These are phyloP conservation scores for Agrochola lota DNA, from an alignment of 2,888 invertebrate genomes.

Conservation along the genomic window DNA sequence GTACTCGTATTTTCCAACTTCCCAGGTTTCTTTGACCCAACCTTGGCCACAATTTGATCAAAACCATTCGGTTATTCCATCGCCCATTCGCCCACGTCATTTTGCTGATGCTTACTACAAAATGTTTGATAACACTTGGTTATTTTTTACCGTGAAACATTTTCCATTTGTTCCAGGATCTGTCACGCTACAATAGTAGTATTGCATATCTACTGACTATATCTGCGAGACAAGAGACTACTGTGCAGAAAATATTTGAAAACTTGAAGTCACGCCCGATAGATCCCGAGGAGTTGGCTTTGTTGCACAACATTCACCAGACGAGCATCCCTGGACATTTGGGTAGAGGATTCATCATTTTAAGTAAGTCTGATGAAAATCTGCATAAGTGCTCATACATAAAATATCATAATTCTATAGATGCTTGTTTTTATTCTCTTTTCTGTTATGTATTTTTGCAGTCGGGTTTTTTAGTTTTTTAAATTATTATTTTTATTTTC, in stretches of 20 bases:
- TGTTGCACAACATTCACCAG: conserved; percentile 81
- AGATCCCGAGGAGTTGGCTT: conserved; percentile 82
- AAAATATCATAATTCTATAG: too few species aligned
- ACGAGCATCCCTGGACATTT: conserved; percentile 78
- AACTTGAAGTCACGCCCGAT: conserved; percentile 78
- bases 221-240: conserved; percentile 78
- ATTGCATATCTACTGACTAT: conserved; percentile 79
- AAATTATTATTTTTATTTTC: too few species aligned
- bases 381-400: too few species aligned
- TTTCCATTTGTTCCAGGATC: conserved; percentile 26
- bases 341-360: conserved; percentile 80
- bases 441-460: too few species aligned
- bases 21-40: not conserved
- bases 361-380: conserved; percentile 69
- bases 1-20: not conserved
- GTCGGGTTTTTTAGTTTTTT: too few species aligned
- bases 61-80: not conserved
- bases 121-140: not conserved
- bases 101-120: not conserved
- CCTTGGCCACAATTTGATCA: not conserved
- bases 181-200: conserved; percentile 76
- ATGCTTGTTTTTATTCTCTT: too few species aligned
- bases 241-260: conserved; percentile 72
- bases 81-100: too few species aligned
- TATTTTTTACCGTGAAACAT: conserved; percentile 75